Evolutionary conservation across 92 coral and sea anemone species (phyloP), one percentile per base, ranked within the genome.

Genomic region (Paragorgia papillata): DNA sequence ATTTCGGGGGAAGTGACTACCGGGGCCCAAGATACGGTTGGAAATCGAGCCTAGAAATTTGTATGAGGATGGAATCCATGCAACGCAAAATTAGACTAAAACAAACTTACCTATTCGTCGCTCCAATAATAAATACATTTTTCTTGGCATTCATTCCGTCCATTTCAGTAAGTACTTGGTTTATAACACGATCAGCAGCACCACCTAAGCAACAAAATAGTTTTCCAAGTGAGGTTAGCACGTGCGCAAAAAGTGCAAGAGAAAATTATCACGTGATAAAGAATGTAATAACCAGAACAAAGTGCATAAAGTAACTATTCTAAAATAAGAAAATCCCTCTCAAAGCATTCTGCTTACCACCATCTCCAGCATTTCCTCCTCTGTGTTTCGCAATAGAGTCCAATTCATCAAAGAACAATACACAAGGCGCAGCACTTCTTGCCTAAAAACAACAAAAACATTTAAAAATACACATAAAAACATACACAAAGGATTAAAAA

Each of bases 111-210:
- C 98, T 91, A 89, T 95, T 95, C 22, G 99, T 95, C 1, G 99
- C 99, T 59, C 99, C 99, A 75, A 95, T 95, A 57, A 95, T 95
- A 57, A 95, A 95, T 30, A 95, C 99, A 83, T 95, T 95, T 63
- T 95, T 95, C 87, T 95, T 95, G 43, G 92, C 99, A 59, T 95
- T 95, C 99, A 95, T 95, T 66, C 99, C 99, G 25, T 95, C 99
- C 99, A 95, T 95, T 66, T 95, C 99, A 58, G 99, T 95, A 25
- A 95, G 88, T 35, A 95, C 91, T 66, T 95, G 99, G 87, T 95
- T 95, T 73, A 95, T 95, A 25, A 95, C 99, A 64, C 99, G 99
- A 66, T 95, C 99, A 41, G 99, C 99, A 15, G 99, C 99, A 12
- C 99, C 99, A 33, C 99, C 96, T 90, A 58, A 5, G 25, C 46